Evolutionary conservation across 2,113 vertebrate genomes (phyloP).

Genomic region (Chiloscyllium plagiosum): DNA sequence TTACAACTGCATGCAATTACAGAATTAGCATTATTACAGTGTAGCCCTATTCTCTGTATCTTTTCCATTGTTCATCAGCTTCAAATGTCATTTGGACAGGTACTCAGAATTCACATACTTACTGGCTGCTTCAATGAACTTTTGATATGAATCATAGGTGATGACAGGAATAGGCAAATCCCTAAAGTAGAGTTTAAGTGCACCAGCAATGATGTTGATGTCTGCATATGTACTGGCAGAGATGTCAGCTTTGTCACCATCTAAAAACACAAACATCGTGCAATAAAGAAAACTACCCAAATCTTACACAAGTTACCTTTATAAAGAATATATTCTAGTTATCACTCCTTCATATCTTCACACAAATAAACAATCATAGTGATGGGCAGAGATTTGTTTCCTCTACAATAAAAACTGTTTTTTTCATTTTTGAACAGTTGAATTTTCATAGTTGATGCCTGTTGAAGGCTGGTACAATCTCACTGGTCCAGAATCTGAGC

Average conservation of each 20-base stretch:
- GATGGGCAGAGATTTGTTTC: neutral
- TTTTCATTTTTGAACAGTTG: neutral
- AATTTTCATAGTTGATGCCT: too few species aligned
- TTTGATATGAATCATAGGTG: constrained; percentile 88
- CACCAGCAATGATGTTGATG: constrained; percentile 93
- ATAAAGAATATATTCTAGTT: neutral
- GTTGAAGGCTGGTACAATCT: too few species aligned
- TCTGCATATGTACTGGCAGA: constrained; percentile 80
- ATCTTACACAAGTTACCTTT: neutral
- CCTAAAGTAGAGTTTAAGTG: constrained; percentile 91
- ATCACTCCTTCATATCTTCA: neutral
- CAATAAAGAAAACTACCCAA: constrained; percentile 37
- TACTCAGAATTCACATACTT: constrained; percentile 52
- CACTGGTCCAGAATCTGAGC: neutral
- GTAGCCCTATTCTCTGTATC: neutral
- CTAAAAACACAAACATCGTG: constrained; percentile 55
- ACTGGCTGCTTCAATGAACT: constrained; percentile 94
- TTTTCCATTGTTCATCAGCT: neutral
- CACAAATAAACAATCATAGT: too few species aligned
- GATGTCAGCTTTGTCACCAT: constrained; percentile 92
- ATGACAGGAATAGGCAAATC: constrained; percentile 93
- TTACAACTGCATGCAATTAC: neutral
- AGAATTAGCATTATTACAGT: neutral
- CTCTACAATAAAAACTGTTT: neutral
- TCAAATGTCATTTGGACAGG: neutral